A percentile compares a stretch with the other conserved stretches of the same genome.
Conservation (phyloP, 1,140 invertebrate species). For the Glossosoma conforme region DNA sequence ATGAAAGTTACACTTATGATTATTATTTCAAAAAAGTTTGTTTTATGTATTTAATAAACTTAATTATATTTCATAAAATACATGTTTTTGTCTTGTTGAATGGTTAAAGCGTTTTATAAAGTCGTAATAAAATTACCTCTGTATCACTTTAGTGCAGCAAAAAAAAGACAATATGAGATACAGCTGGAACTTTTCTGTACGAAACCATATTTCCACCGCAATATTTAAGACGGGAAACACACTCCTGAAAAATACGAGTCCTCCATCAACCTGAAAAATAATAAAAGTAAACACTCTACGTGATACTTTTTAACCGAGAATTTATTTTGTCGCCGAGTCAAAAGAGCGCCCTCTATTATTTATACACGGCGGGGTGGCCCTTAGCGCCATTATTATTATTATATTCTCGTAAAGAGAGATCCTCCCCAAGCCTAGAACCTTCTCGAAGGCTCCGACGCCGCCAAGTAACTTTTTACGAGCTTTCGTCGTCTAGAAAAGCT, state of each 20-base stretch:
- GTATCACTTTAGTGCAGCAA: too few relatives aligned
- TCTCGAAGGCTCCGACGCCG: too few relatives aligned
- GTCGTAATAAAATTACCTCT: too few relatives aligned
- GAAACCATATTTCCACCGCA: constrained; percentile 6
- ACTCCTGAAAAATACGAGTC: constrained; percentile 12
- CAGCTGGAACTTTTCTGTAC: constrained; percentile 1
- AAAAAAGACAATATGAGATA: not conserved
- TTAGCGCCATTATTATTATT: constrained; percentile 29
- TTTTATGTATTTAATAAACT: too few relatives aligned
- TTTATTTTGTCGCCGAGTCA: constrained; percentile 27
- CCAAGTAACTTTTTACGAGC: constrained; percentile 25
- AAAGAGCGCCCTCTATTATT: constrained; percentile 27
- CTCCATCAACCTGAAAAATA: constrained; percentile 16
- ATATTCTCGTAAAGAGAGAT: constrained; percentile 23
- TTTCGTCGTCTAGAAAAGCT: constrained; percentile 20
- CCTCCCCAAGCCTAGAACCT: constrained; percentile 8
- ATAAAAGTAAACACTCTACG: constrained; percentile 17
- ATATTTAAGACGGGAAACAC: constrained; percentile 3
- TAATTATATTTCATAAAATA: too few relatives aligned
- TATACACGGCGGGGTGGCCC: constrained; percentile 26
- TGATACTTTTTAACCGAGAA: constrained; percentile 29
- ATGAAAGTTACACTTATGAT: too few relatives aligned
- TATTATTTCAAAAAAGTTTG: too few relatives aligned
- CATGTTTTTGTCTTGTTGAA: too few relatives aligned
- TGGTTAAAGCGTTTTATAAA: too few relatives aligned